phyloP scores from a whole-genome alignment of 23 tunicate species.

The Corella eumyota region DNA sequence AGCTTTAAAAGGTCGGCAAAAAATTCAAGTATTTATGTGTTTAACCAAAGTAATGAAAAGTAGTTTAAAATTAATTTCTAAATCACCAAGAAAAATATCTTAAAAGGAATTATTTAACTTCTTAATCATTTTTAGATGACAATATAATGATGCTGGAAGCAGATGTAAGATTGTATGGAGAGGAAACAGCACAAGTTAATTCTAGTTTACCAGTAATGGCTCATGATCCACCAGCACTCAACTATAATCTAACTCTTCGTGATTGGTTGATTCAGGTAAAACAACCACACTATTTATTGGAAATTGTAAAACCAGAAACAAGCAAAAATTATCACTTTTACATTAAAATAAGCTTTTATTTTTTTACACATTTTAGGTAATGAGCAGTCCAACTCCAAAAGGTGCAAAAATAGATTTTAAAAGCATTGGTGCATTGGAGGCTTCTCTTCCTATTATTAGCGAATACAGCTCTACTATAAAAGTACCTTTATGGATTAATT shows the following conservation, averaged over 20 bases:
- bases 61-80: too few species aligned
- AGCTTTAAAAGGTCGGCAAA: constrained; percentile 42
- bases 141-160: constrained; percentile 76
- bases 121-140: constrained; percentile 55
- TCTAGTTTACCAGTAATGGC: constrained; percentile 70
- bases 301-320: too few species aligned
- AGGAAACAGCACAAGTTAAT: constrained; percentile 20
- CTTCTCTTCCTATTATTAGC: constrained; percentile 21
- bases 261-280: constrained; percentile 62
- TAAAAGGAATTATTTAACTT: too few species aligned
- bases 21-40: too few species aligned
- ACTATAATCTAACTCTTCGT: constrained; percentile 45
- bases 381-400: constrained; percentile 26
- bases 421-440: constrained; percentile 45
- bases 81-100: too few species aligned
- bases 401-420: constrained; percentile 81
- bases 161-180: constrained; percentile 45
- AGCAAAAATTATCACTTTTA: too few species aligned
- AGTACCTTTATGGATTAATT: constrained; percentile 78
- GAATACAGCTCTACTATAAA: constrained; percentile 1
- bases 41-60: too few species aligned
- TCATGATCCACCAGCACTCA: constrained; percentile 47
- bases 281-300: too few species aligned
- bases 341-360: background rate
- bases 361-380: constrained; percentile 25